Conservation (phyloP, 2,113 vertebrate species). For the Paramormyrops kingsleyae region DNA sequence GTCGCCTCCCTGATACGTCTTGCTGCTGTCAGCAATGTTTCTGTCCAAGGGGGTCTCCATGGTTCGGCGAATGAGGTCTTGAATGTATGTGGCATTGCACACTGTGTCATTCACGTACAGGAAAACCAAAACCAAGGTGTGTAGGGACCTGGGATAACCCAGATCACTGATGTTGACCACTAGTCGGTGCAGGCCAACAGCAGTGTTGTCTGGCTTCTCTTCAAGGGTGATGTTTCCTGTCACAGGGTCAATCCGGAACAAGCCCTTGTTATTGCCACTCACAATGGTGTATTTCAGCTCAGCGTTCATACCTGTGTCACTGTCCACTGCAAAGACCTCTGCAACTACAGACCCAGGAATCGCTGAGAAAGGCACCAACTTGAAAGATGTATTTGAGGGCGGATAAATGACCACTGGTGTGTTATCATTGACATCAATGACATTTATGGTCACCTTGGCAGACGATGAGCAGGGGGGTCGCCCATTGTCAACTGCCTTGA, state of each 20-base stretch:
- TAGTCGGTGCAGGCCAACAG: slow-evolving; percentile 87
- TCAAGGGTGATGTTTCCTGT: slow-evolving; percentile 97
- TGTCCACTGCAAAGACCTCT: slow-evolving; percentile 93
- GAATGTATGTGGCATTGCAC: slow-evolving; percentile 85
- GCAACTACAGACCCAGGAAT: slow-evolving; percentile 95
- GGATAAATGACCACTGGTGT: slow-evolving; percentile 90
- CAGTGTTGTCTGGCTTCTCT: slow-evolving; percentile 78
- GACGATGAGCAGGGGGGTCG: slow-evolving; percentile 88
- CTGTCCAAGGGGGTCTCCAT: slow-evolving; percentile 94
- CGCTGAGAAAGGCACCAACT: slow-evolving; percentile 89
- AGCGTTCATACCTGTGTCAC: slow-evolving; percentile 97
- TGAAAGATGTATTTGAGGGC: slow-evolving; percentile 92
- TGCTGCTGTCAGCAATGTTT: slow-evolving; percentile 86
- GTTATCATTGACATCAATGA: slow-evolving; percentile 98
- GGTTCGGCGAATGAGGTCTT: slow-evolving; percentile 89
- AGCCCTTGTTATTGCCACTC: slow-evolving; percentile 87
- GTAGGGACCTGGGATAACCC: slow-evolving; percentile 91
- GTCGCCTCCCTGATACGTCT: slow-evolving; percentile 90
- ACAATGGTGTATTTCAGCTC: slow-evolving; percentile 95
- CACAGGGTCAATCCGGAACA: slow-evolving; percentile 94
- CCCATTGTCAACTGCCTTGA: slow-evolving; percentile 88
- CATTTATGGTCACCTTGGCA: slow-evolving; percentile 96
- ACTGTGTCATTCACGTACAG: slow-evolving; percentile 95
- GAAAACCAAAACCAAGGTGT: slow-evolving; percentile 92
- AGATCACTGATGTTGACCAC: slow-evolving; percentile 97